These are phyloP conservation scores for Leistus spinibarbis DNA, from an alignment of 2,888 invertebrate genomes.

Conservation along the genomic window DNA sequence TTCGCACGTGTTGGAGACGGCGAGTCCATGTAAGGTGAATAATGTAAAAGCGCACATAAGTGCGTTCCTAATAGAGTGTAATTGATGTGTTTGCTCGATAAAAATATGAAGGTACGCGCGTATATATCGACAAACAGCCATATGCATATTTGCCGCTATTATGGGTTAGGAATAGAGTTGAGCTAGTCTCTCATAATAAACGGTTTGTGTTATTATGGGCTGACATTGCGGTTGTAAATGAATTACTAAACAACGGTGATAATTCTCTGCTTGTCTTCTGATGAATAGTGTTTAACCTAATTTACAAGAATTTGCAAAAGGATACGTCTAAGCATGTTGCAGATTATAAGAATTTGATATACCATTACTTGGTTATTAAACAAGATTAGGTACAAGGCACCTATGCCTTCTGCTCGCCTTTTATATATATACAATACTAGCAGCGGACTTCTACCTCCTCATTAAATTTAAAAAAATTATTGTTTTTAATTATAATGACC, in stretches of 20 bases:
- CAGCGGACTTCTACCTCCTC: too few relatives aligned
- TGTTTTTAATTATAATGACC: too few relatives aligned
- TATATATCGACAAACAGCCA: neutral
- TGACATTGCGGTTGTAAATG: neutral
- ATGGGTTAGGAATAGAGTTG: neutral
- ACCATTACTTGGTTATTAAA: too few relatives aligned
- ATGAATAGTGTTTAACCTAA: neutral
- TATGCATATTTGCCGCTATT: neutral
- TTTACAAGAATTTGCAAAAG: neutral
- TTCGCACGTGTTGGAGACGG: neutral
- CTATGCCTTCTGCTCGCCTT: too few relatives aligned
- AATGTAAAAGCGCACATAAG: conserved; percentile 16
- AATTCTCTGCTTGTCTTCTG: neutral
- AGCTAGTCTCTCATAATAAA: neutral
- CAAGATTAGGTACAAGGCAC: too few relatives aligned
- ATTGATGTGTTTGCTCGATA: conserved; percentile 28
- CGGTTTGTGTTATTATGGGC: neutral
- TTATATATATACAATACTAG: too few relatives aligned
- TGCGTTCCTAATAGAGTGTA: conserved; percentile 30
- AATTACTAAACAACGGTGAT: neutral
- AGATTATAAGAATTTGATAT: too few relatives aligned
- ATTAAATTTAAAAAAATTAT: too few relatives aligned
- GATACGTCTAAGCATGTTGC: too few relatives aligned
- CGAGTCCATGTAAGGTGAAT: conserved; percentile 23
- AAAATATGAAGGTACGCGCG: neutral